Conservation (phyloP, 2,113 vertebrate genomes). For the Taxidea taxus region DNA sequence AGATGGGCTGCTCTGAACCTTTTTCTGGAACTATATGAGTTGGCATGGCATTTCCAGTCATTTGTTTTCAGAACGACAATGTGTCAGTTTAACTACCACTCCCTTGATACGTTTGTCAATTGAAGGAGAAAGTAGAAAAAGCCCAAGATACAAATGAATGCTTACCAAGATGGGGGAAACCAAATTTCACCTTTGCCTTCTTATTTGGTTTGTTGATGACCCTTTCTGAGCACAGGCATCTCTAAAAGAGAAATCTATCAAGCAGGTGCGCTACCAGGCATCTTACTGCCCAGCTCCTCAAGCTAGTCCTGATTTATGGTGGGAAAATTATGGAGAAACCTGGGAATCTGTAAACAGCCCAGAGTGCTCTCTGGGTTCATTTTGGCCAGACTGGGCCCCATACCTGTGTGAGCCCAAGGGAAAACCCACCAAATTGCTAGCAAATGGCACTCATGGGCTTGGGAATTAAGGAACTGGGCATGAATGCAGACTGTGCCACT, state of each 20-base stretch:
- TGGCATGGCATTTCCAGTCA: constrained; percentile 12
- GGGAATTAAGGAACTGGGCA: not conserved
- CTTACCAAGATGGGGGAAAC: not conserved
- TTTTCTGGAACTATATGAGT: constrained; percentile 40
- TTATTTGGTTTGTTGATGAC: not conserved
- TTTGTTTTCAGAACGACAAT: constrained; percentile 53
- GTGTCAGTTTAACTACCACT: constrained; percentile 34
- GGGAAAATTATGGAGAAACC: not conserved
- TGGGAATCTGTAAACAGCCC: not conserved
- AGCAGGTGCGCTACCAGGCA: not conserved
- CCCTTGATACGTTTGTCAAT: not conserved
- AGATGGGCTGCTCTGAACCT: not conserved
- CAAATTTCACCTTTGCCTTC: not conserved
- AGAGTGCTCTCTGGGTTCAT: not conserved
- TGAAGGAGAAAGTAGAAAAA: constrained; percentile 38
- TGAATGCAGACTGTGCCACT: not conserved
- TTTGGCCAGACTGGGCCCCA: not conserved
- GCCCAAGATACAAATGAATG: not conserved
- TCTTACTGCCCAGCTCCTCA: not conserved
- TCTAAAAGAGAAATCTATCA: not conserved
- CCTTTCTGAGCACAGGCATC: not conserved
- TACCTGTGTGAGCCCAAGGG: not conserved
- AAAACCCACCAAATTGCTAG: not conserved
- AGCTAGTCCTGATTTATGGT: not conserved
- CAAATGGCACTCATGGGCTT: not conserved